A percentile compares a stretch with the other conserved stretches of the same genome.
These are phyloP conservation scores for Procavia capensis DNA, from an alignment of 2,113 vertebrate species.

Conservation along the genomic window DNA sequence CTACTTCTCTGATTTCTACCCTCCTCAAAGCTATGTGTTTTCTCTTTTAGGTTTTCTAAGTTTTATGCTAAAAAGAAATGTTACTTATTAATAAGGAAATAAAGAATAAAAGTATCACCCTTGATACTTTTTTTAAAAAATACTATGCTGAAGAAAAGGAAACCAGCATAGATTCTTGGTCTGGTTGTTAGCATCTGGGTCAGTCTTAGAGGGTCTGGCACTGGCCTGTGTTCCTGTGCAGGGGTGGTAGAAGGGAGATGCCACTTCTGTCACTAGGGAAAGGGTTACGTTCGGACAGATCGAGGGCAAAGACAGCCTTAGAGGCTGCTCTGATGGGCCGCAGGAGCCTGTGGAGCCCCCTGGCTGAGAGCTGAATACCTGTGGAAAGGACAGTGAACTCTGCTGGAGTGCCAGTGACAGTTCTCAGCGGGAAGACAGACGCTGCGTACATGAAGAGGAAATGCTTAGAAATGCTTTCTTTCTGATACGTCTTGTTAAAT, in stretches of 20 bases:
- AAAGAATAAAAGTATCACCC: background rate
- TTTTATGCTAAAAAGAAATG: background rate
- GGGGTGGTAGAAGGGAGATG: background rate
- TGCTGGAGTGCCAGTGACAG: constrained; percentile 35
- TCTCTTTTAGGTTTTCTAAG: constrained; percentile 1
- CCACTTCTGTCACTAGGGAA: background rate
- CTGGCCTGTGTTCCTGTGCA: background rate
- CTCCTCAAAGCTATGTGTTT: background rate
- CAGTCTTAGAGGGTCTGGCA: background rate
- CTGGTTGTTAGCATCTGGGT: background rate
- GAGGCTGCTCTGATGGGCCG: background rate
- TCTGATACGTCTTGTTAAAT: background rate
- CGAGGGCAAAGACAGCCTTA: background rate
- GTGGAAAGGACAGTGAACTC: constrained; percentile 22
- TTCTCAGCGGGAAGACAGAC: background rate
- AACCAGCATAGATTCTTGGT: background rate
- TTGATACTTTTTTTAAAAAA: background rate
- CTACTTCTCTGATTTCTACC: background rate
- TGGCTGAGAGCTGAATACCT: constrained; percentile 3
- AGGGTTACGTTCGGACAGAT: background rate
- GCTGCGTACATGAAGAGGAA: background rate
- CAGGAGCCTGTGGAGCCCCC: background rate
- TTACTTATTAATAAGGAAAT: background rate
- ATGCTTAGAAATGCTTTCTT: background rate
- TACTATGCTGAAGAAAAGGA: background rate